Percentiles rank a stretch among this genome's conserved stretches.
Conservation (phyloP, 1,140 invertebrate species). For the Homarus americanus region DNA sequence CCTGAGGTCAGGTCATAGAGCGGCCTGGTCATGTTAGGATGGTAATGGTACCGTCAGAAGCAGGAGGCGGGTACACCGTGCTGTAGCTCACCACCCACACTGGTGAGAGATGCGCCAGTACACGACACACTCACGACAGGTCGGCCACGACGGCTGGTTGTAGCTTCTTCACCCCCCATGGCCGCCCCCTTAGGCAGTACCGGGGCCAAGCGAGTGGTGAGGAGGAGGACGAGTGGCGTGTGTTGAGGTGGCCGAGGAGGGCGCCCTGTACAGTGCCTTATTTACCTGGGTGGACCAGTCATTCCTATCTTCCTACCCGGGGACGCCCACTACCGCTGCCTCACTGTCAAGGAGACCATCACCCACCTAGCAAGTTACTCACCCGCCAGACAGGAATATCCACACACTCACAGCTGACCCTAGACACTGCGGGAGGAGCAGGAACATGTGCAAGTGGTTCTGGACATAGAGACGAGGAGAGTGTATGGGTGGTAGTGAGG, state of each 20-base stretch:
- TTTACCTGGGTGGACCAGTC: conserved; percentile 2
- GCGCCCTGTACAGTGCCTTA: not conserved
- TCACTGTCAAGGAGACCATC: not conserved
- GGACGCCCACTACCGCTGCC: not conserved
- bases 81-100: no score
- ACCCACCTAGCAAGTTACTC: not conserved
- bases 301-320: not conserved
- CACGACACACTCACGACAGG: not conserved
- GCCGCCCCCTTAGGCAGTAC: not conserved
- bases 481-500: not conserved
- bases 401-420: not conserved
- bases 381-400: not conserved
- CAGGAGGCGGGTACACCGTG: not conserved
- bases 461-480: not conserved
- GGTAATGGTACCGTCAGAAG: not conserved
- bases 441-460: no score
- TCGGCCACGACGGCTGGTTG: not conserved
- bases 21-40: not conserved
- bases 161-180: not conserved
- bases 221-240: not conserved
- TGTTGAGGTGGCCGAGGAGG: not conserved
- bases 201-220: no score
- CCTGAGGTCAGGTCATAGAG: no score
- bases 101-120: not conserved
- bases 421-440: not conserved